Evolutionary conservation across 1,140 invertebrate species (phyloP).

Genomic region (Apis laboriosa): DNA sequence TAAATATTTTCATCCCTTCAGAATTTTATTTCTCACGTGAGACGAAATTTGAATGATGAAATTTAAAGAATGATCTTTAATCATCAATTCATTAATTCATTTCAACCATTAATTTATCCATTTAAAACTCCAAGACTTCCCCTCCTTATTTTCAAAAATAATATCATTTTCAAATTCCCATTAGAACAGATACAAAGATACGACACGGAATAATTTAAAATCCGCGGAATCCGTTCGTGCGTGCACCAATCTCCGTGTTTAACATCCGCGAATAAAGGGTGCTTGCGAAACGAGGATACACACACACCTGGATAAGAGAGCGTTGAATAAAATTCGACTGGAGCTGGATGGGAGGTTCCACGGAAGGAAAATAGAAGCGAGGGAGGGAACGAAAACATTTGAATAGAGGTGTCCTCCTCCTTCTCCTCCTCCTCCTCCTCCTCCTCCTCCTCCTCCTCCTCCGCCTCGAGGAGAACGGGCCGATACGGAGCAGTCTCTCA

Average conservation of each 20-base stretch:
- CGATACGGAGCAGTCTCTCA: constrained; percentile 38
- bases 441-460: constrained; percentile 21
- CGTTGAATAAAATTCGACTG: background rate
- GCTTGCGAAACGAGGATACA: background rate
- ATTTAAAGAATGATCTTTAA: too few relatives aligned
- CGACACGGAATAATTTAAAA: background rate
- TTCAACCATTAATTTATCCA: too few relatives aligned
- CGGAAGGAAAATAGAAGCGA: background rate
- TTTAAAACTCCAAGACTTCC: too few relatives aligned
- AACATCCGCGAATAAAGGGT: too few relatives aligned
- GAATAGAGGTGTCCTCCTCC: constrained; percentile 48
- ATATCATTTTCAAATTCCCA: too few relatives aligned
- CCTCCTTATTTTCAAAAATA: too few relatives aligned
- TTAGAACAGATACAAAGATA: too few relatives aligned
- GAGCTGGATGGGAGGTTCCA: background rate
- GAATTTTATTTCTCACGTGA: too few relatives aligned
- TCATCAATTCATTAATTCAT: too few relatives aligned
- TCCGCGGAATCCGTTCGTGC: background rate
- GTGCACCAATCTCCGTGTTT: background rate
- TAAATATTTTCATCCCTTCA: too few relatives aligned
- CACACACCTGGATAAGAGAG: background rate
- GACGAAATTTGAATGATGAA: too few relatives aligned
- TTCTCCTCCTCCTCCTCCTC: constrained; percentile 16
- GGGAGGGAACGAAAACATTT: constrained; percentile 57
- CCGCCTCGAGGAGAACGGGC: constrained; percentile 26